Conservation (phyloP, 2,888 invertebrate species). For the Platycnemis pennipes region DNA sequence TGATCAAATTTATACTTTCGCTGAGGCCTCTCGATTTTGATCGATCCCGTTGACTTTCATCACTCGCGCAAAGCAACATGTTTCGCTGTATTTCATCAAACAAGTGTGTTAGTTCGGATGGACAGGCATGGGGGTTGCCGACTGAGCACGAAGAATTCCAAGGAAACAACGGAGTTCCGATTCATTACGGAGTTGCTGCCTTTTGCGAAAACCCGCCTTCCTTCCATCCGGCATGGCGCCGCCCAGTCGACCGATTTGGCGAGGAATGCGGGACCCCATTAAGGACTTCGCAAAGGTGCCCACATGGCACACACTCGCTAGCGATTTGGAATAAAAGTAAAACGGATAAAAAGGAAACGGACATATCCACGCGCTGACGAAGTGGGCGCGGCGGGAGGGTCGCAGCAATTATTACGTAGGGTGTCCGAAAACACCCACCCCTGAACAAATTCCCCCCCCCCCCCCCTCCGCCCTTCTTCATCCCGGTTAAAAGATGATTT, state of each 20-base stretch:
- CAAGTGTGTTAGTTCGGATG: too few relatives aligned
- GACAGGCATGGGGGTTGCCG: too few relatives aligned
- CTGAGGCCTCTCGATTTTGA: too few relatives aligned
- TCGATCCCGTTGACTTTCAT: too few relatives aligned
- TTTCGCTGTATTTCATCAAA: neutral
- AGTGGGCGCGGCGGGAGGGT: neutral
- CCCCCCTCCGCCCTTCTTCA: neutral
- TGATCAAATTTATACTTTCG: too few relatives aligned
- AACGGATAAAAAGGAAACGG: too few relatives aligned
- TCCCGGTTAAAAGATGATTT: neutral
- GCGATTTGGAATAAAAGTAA: too few relatives aligned
- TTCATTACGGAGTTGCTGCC: neutral
- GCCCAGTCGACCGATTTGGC: neutral
- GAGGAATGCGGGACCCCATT: slow-evolving; percentile 15
- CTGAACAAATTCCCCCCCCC: neutral
- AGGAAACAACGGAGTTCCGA: neutral
- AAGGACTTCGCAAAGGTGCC: neutral
- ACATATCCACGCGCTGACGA: neutral
- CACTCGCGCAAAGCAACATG: neutral
- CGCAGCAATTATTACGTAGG: too few relatives aligned
- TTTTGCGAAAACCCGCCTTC: neutral
- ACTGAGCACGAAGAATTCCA: neutral
- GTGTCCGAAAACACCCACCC: too few relatives aligned
- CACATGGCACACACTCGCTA: too few relatives aligned
- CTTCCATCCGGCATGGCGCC: neutral